Evolutionary conservation across 2,888 invertebrate species (phyloP).

Genomic region (Apeira syringaria): DNA sequence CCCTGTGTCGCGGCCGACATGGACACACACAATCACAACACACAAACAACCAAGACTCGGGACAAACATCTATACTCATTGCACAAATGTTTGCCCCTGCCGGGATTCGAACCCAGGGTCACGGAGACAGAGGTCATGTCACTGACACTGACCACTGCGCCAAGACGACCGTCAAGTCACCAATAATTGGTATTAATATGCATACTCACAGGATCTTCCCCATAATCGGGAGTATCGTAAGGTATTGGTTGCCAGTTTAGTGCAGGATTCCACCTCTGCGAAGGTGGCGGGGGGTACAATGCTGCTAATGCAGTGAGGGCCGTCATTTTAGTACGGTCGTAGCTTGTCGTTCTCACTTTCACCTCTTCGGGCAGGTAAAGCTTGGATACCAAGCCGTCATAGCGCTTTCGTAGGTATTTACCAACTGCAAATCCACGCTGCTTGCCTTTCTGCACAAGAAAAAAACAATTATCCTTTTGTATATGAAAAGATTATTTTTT

Average conservation of each 20-base stretch:
- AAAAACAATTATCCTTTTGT: too few species aligned
- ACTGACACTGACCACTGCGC: too few species aligned
- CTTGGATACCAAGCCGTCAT: conserved; percentile 67
- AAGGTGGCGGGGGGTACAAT: conserved; percentile 84
- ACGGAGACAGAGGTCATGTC: too few species aligned
- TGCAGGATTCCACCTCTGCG: conserved; percentile 82
- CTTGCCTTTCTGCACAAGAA: conserved; percentile 73
- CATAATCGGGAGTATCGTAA: conserved; percentile 56
- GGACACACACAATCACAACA: too few species aligned
- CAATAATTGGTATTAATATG: too few species aligned
- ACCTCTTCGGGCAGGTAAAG: conserved; percentile 77
- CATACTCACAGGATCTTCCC: conserved; percentile 69
- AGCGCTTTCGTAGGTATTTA: conserved; percentile 66
- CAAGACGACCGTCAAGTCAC: too few species aligned
- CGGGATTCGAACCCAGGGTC: too few species aligned
- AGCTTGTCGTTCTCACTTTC: conserved; percentile 85
- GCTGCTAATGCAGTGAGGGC: conserved; percentile 87
- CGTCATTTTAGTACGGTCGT: conserved; percentile 89
- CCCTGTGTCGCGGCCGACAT: too few species aligned
- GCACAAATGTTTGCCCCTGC: too few species aligned
- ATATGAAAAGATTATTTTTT: too few species aligned
- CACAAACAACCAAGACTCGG: too few species aligned
- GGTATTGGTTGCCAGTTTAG: conserved; percentile 89
- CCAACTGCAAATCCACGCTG: conserved; percentile 76
- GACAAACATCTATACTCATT: too few species aligned